Evolutionary conservation across 2,797 vertebrate species (phyloP), one percentile per base, ranked within the genome.

Genomic region (Nasua narica): DNA sequence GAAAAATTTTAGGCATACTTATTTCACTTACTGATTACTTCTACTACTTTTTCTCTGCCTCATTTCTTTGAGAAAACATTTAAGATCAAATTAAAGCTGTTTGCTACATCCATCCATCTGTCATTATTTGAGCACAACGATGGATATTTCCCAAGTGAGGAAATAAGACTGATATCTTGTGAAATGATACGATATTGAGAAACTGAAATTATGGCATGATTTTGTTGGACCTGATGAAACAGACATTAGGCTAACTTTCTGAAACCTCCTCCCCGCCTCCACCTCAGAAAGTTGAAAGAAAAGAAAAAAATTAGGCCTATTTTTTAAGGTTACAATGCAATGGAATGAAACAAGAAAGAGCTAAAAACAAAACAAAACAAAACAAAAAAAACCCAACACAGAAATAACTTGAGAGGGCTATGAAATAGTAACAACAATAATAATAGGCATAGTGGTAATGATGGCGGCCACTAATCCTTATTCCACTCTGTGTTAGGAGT

Each of bases 31-130:
- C 35, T 89, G 65, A 77, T 94, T 69, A 62, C 27, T 77, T 95
- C 89, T n/a, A 65, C 37, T 76, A 46, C 78, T 54, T 93, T 78
- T 97, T 87, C 27, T 85, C 32, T 84, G 84, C 76, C 67, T 92
- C 76, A 81, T 93, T 91, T 97, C 74, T 87, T 90, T 76, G 84
- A 76, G 62, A 94, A 97, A 96, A 94, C 46, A 93, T 86, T 94
- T 88, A 65, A 72, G 40, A 96, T 95, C 56, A 96, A 94, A 85
- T 96, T 76, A 92, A 92, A 88, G 25, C n/a, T 90, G 54, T 85
- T 88, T 78, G 15, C 25, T 91, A 14, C 60, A 87, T 70, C 27
- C 11, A 65, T 83, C 58, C 58, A 83, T 87, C 91, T 90, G 81
- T 87, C 85, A 82, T 78, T 89, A 95, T 88, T 87, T 70, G 81